Evolutionary conservation across 1,140 invertebrate species (phyloP), one percentile per base, ranked within the genome.

Genomic region (Apis laboriosa): DNA sequence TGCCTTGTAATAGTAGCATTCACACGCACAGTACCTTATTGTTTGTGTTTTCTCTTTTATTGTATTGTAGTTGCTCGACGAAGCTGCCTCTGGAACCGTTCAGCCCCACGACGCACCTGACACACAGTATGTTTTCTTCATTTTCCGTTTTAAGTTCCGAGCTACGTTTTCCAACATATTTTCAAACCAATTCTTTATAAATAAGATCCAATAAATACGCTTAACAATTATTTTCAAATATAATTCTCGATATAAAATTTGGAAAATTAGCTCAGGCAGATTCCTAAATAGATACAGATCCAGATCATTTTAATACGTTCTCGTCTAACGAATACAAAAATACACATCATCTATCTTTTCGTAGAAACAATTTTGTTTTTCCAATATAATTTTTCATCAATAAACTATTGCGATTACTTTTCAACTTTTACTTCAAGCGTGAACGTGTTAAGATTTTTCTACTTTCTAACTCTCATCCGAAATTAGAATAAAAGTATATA

Each of bases 21-120:
- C 93, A 93, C 93, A 86, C 92, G 93, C 94, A 94, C 94, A 92
- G 93, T 94, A 94, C 91, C 90, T 93, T 93, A 94, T 94, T 88
- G 92, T 93, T 94, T 94, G 91, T 93, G 92, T 94, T 93, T 93
- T 92, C 90, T 93, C 89, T 92, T 93, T 93, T 93, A 89, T 90
- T 93, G 67, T 92, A 93, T 92, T 93, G 89, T 93, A 94, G 94
- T 91, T 94, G 81, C 93, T 94, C 91, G 91, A 94, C 80, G 93
- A 92, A 83, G 92, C 92, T 83, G 86, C 91, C 79, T 90, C 92
- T 68, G 90, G 92, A 89, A 91, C 90, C 84, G 88, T 84, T 90
- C 92, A 92, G 84, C 86, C 84, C 77, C 86, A 90, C 83, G 90
- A 92, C 87, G 79, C 89, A 70, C 87, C 84, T 68, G 85, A 80